Evolutionary conservation across 1,140 invertebrate genomes (phyloP), one percentile per base, ranked within the genome.

Genomic region (Drosophila bipectinata): DNA sequence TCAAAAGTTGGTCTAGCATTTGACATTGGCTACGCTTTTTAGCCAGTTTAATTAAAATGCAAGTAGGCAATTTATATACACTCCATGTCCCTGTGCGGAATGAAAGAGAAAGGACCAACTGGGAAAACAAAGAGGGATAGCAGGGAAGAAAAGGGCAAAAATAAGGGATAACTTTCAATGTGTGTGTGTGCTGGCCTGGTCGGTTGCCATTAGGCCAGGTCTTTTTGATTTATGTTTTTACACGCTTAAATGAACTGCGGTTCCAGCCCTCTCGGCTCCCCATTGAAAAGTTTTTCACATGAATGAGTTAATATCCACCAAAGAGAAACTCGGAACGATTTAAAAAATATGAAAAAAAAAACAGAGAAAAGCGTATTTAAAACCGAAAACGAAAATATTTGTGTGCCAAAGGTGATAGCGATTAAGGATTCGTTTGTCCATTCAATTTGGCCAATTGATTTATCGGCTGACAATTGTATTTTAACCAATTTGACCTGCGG

Each of bases 1-100:
- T 47, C 59, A 53, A 64, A 64, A 74, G 59, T 74, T 74, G 71
- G 71, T 74, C 72, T 56, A 74, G 71, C 64, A 75, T 76, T 85
- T 85, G 82, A 85, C 82, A 85, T 87, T 82, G 82, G 79, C 71
- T 76, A 68, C 71, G 78, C 63, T 82, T 85, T 88, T 79, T 87
- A 83, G 83, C 74, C 79, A 79, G 78, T 88, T 88, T 88, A 88
- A 88, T 88, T 88, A 88, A 88, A 88, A 88, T 88, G 79, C 83
- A 88, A 88, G 83, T 88, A 88, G 83, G 83, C 83, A 88, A 88
- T 88, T 88, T 88, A 88, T 88, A 88, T 88, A 88, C 83, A 88
- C 83, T 88, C 58, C 71, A 75, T 87, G 83, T 76, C 49, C 82
- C 66, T 44, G 28, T 41, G 45, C 44, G 64, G 28, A 41, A n/a